These are phyloP conservation scores for Galaxias olidus DNA, from an alignment of 2,797 vertebrate genomes.

Conservation along the genomic window DNA sequence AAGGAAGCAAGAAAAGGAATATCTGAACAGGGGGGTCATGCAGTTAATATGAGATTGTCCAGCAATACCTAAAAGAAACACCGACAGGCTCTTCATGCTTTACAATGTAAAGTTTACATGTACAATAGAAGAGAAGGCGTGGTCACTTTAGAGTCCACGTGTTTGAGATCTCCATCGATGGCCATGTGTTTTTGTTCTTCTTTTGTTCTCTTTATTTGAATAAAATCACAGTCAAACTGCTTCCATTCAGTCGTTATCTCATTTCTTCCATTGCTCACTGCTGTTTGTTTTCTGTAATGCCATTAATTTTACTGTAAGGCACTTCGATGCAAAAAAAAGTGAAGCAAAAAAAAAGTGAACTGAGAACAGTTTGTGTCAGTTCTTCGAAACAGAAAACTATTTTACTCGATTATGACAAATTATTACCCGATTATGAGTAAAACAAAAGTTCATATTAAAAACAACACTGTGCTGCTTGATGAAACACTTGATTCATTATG, in stretches of 20 bases:
- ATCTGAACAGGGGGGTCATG: conserved; percentile 64
- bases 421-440: neutral
- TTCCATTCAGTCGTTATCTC: conserved; percentile 12
- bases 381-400: conserved; percentile 19
- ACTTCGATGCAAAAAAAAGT: conserved; percentile 52
- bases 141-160: neutral
- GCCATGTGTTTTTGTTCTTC: no score
- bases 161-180: conserved; percentile 10
- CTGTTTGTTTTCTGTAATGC: conserved; percentile 29
- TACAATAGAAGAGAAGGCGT: neutral
- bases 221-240: conserved; percentile 6
- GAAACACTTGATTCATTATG: neutral
- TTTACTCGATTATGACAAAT: no score
- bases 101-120: conserved; percentile 13
- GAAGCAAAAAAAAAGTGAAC: conserved; percentile 36
- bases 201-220: conserved; percentile 11
- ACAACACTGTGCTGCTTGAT: neutral
- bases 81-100: conserved; percentile 52
- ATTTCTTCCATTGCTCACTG: conserved; percentile 22
- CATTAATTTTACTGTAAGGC: conserved; percentile 61
- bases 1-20: no score
- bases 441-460: neutral
- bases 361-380: conserved; percentile 24
- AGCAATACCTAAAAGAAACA: conserved; percentile 66
- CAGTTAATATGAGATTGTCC: conserved; percentile 74